Base-by-base conservation (phyloP, 2,797 vertebrate genomes). In the Takifugu ocellatus region DNA sequence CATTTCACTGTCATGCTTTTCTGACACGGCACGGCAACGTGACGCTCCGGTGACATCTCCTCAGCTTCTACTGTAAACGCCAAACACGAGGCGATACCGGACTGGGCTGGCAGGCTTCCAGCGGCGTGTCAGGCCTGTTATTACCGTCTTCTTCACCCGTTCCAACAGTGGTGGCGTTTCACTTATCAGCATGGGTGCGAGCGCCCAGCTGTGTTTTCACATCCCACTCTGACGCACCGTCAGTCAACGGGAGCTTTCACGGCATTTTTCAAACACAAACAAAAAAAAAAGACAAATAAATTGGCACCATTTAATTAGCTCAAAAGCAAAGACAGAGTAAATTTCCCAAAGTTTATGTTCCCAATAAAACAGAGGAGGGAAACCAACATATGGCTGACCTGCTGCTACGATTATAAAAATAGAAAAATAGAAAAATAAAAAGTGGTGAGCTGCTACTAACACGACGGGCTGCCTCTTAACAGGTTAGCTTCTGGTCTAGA, bases 1-100 rank as follows among this genome's bases (percentile, higher is more conserved):
- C 68, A 86, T 91, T 86, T 84, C 66, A 74, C 45, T 25, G 58
- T 73, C 75, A 73, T 75, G 47, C 79, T 66, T 74, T 54, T 72
- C 68, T 74, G 83, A 78, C 72, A 83, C 49, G 51, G 64, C 68
- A 51, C 64, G 82, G 77, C 87, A 83, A 46, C 6, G 63, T 61
- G 51, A 83, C 67, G 59, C 65, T 39, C 64, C 70, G 73, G 68
- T 85, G 83, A 86, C 84, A 79, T 78, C 75, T 70, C 74, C n/a
- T 70, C 70, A 73, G 51, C 72, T 73, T 74, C 72, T 77, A 75
- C 69, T 64, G 60, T 69, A 77, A 21, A 24, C n/a, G 3, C 17
- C 45, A 24, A 46, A 47, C 17, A 47, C 48, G 5, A 26, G 36
- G 36, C 36, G 3, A 39, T 39, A 39, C 11, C 36, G 12, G 36